Evolutionary conservation across 2,888 invertebrate species (phyloP), one percentile per base, ranked within the genome.

Genomic region (Tipula lateralis): DNA sequence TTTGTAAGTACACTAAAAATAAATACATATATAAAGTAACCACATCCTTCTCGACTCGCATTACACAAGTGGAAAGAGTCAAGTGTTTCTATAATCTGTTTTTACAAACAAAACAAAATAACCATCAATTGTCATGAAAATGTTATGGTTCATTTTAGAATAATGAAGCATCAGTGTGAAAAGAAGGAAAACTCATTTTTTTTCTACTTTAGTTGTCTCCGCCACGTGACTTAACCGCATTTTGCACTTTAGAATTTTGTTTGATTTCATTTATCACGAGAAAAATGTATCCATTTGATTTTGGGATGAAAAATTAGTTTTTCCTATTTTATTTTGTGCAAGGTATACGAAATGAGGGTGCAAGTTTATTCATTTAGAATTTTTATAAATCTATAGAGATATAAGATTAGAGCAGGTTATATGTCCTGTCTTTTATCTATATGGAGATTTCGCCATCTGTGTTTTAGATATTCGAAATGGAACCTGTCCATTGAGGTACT

Each of bases 181-280:
- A 24, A 66, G 66, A 66, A 24, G 19, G 50, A 50, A 50, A 44
- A 50, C 7, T 9, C 16, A 19, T 50, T 19, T 50, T 50, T 50
- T 19, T 50, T 39, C 13, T 50, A 5, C 19, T 82, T 29, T 29
- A n/a, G 30, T 82, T 82, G 81, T 82, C 81, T 82, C 82, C 29
- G 82, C 32, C 82, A 82, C 82, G 82, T 82, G 82, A 82, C 82
- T 30, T 32, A 82, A 82, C 82, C 82, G 30, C 82, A 82, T 29
- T 82, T 82, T 82, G 82, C 82, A 82, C 82, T 82, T 82, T 66
- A 66, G 66, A 66, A 66, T 66, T 19, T 9, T 19, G 19, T 66
- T 66, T 66, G 24, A 19, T 66, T 9, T 66, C 66, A 66, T 24
- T 9, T 50, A 50, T 50, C 4, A 16, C 3, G 44, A 16, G 44